A percentile compares a stretch with the other conserved stretches of the same genome.
Evolutionary conservation across 1,140 invertebrate genomes (phyloP).

Genomic region (Drosophila sproati): DNA sequence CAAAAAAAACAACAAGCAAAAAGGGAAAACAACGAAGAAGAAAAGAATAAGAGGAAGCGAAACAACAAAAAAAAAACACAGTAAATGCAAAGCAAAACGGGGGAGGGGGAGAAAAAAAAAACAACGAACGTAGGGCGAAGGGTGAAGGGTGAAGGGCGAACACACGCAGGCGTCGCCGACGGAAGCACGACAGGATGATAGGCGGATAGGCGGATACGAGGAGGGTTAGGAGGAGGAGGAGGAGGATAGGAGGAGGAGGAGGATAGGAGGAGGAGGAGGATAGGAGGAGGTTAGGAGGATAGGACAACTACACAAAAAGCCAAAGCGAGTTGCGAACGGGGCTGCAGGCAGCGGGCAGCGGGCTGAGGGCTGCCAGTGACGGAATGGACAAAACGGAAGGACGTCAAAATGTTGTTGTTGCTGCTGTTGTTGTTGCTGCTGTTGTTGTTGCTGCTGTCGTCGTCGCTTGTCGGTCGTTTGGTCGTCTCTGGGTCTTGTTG

Average conservation of each 20-base stretch:
- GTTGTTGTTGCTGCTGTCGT: slow-evolving; percentile 24
- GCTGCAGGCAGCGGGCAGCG: not conserved
- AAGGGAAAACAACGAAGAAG: not conserved
- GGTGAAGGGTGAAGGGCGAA: not conserved
- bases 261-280: no score
- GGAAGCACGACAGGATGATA: slow-evolving; percentile 22
- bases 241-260: not conserved
- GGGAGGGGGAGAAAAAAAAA: not conserved
- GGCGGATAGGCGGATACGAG: not conserved
- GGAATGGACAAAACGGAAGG: slow-evolving; percentile 43
- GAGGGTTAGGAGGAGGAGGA: no score
- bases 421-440: not conserved
- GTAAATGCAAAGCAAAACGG: not conserved
- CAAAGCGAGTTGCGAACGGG: not conserved
- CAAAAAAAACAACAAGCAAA: slow-evolving; percentile 1
- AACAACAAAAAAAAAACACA: not conserved
- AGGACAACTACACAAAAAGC: not conserved
- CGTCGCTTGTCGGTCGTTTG: slow-evolving; percentile 37
- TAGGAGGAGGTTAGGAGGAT: not conserved
- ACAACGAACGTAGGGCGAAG: not conserved
- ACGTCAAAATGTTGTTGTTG: slow-evolving; percentile 13
- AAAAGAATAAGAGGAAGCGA: not conserved
- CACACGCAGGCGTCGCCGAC: slow-evolving; percentile 52
- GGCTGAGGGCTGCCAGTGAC: not conserved
- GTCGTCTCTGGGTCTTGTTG: slow-evolving; percentile 51